Evolutionary conservation across 2,888 invertebrate genomes (phyloP), one percentile per base, ranked within the genome.

Genomic region (Stenoptilia bipunctidactyla): DNA sequence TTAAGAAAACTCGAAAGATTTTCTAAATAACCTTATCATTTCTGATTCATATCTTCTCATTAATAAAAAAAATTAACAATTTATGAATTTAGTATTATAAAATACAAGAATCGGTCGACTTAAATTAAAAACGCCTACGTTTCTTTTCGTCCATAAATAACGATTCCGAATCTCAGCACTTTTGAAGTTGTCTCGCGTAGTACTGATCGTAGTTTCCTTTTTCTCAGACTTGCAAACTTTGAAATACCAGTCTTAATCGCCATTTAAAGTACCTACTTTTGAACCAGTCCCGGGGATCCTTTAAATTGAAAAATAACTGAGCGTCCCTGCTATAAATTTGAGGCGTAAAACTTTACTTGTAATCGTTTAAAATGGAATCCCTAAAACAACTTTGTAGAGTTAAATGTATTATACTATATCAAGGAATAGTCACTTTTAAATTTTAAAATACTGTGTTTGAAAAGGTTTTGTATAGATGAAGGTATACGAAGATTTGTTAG

Each of bases 271-370:
- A 62, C 61, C 59, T 58, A 58, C 55, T 59, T 61, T 60, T 55
- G 56, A 57, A 64, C 53, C 60, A n/a, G 60, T 56, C 53, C 46
- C 52, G 30, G 25, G 20, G 4, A 30, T 30, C 30, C 56, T 55
- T 64, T 66, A 74, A 77, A 77, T 77, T 79, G 77, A 77, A 79
- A 79, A 79, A 79, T 79, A 79, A 73, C 77, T 77, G 65, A 68
- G 68, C 69, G 66, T 66, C 61, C 60, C 53, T 46, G 59, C 60
- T 50, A 72, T 75, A 72, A 76, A 75, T 75, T 71, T 61, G 48
- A 53, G 56, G 49, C 49, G 48, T 43, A 63, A 54, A 72, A 70
- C 61, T 74, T 72, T 49, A 43, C 47, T 46, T 62, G 64, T 66
- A 68, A 67, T 66, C 66, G 61, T 55, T 58, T 54, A 56, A 55